Evolutionary conservation across 1,140 invertebrate genomes (phyloP).

Genomic region (Babylonia areolata): DNA sequence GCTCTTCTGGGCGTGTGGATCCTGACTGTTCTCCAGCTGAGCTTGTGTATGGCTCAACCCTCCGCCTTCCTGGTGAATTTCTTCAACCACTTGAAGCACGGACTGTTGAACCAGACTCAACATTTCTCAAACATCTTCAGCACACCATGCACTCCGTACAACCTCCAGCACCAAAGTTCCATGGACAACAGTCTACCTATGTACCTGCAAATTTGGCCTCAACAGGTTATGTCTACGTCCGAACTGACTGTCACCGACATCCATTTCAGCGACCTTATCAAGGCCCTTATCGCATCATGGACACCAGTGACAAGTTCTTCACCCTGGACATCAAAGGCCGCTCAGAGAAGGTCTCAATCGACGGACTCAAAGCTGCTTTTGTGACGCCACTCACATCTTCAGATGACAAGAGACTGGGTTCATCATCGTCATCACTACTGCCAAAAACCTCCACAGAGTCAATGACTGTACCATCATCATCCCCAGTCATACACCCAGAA

Average conservation of each 20-base stretch:
- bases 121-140: conserved; percentile 3
- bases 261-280: conserved; percentile 31
- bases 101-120: conserved; percentile 5
- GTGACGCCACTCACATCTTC: neutral
- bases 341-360: conserved; percentile 26
- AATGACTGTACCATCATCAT: neutral
- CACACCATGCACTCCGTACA: conserved; percentile 5
- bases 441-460: neutral
- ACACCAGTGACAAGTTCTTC: conserved; percentile 27
- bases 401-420: neutral
- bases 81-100: neutral
- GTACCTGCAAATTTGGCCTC: conserved; percentile 28
- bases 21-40: conserved; percentile 27
- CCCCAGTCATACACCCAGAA: too few species aligned
- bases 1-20: conserved; percentile 24
- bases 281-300: conserved; percentile 38
- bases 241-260: conserved; percentile 19
- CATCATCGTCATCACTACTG: neutral
- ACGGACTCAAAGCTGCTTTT: conserved; percentile 34
- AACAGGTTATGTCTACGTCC: conserved; percentile 24
- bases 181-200: conserved; percentile 17
- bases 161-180: neutral
- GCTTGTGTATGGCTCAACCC: conserved; percentile 37
- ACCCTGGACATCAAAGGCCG: conserved; percentile 27
- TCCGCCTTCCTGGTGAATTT: conserved; percentile 38